Base-by-base conservation (phyloP, 2,888 invertebrate genomes). In the Stenchaetothrips biformis region DNA sequence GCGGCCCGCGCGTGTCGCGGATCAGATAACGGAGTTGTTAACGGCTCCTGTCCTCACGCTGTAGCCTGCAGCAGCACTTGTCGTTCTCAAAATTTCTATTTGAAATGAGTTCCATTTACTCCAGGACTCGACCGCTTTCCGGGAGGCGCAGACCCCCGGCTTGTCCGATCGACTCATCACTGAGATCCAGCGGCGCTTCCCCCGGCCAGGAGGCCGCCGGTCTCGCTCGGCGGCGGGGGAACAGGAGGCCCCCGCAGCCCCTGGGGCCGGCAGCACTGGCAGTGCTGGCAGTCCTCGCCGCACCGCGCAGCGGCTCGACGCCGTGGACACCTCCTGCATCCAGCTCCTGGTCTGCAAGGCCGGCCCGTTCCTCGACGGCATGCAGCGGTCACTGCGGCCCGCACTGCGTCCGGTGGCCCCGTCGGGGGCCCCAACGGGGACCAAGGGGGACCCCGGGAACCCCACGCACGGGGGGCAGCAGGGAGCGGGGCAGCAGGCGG, bases 281-380 rank as follows among this genome's bases (percentile, higher is more conserved):
- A n/a, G n/a, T n/a, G n/a, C n/a, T n/a, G n/a, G n/a, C n/a, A n/a
- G 37, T 4, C 37, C 37, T 37, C 37, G 37, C 4, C 37, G 37
- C 37, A 4, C 37, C 37, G 37, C 37, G 37, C 37, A 37, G 48
- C 87, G 89, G 47, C 86, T 94, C 53, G 90, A 92, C 79, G 88
- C 91, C 13, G 86, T 25, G 82, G 88, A 93, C 79, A 92, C 90
- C 0, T 91, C 91, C 79, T 95, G 94, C 83, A 88, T 94, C 3
- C 90, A 91, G 84, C 87, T 94, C 49, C 86, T 95, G 53, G 87
- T 95, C 82, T 95, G 95, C 85, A 95, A 95, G 87, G 90, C 90
- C 82, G 90, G 92, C 0, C 95, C 95, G 0, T 91, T 94, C 82
- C 91, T 95, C 82, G 89, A 90, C 87, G 92, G 91, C 83, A 94